Base-by-base conservation (phyloP, 1,140 invertebrate species). In the Eriosoma lanigerum region DNA sequence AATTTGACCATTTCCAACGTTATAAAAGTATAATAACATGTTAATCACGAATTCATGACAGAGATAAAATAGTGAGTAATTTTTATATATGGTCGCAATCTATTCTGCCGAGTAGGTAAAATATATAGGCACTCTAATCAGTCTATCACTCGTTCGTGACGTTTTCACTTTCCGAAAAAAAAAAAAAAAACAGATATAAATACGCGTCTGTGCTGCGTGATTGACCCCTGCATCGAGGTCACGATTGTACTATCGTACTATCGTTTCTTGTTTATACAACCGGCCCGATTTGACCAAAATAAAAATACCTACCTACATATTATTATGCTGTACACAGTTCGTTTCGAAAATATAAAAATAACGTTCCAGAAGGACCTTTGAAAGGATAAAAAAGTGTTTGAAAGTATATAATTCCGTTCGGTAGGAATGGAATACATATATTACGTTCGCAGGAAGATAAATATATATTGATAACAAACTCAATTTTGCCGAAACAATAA, bases 151-250 rank as follows among this genome's bases (percentile, higher is more conserved):
- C 26, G 48, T 56, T 76, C 73, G 73, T 76, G 73, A 76, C 32
- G 73, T 76, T 76, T 76, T 76, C 73, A 76, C 54, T 76, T 76
- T 76, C 13, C 13, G 54, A 13, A 46, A 46, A 58, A 76, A 46
- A 73, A 73, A 70, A 21, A 70, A 21, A 70, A 73, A 73, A 73
- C n/a, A 54, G 9, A 32, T 3, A 26, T 32, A 4, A 58, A 54
- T 76, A 38, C 32, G 52, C 52, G 15, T 15, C 10, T 68, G 17
- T 48, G 70, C 52, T 13, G 19, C 21, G 17, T 4, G 9, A 21
- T 76, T 76, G 73, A 76, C 73, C 52, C 44, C 17, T 8, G 1
- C 26, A 3, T 1, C 2, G 21, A 46, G 73, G 32, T 56, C 38
- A 56, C 19, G 6, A 21, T 38, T n/a, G 26, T 56, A 58, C 2